Base-by-base conservation (phyloP, 2,797 vertebrate species). In the Falco naumanni region DNA sequence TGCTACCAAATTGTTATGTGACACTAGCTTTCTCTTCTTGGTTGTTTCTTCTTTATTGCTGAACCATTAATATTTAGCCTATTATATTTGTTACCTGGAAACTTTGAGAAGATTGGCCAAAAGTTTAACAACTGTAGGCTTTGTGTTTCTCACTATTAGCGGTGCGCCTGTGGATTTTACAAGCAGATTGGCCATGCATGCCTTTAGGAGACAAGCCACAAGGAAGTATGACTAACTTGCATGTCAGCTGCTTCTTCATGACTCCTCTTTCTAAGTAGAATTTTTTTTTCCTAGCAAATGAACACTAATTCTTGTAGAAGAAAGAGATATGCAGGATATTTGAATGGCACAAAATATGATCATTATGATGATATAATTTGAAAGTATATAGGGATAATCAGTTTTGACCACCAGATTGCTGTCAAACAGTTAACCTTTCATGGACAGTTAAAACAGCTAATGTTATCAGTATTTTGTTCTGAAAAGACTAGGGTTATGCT, bases 191-290 rank as follows among this genome's bases (percentile, higher is more conserved):
- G 60, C 72, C 93, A 63, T 51, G 50, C 16, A 93, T 77, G 92
- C 81, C 91, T 93, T 94, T 29, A 88, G 65, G 76, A 95, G 84
- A 60, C 20, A 90, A 94, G 65, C 61, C 78, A 87, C 87, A 92
- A 68, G 95, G 90, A 96, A 93, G 68, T 57, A 93, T 95, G 95
- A 96, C 95, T 97, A 96, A 96, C 89, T 93, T 90, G 61, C 54
- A 56, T 34, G 72, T 91, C 93, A 97, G 82, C 72, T 96, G 91
- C 85, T 93, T 84, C 87, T 93, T 93, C 66, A 54, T 31, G 48
- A 71, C 48, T 87, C 71, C 56, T 87, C 54, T 86, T 91, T 60
- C 9, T 78, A 85, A 63, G 16, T 5, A 63, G 25, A 18, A 47
- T 53, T 81, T 60, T 68, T 60, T 68, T 76, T 50, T 74, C 74